Conservation (phyloP, 1,140 invertebrate genomes). For the Steinernema feltiae region DNA sequence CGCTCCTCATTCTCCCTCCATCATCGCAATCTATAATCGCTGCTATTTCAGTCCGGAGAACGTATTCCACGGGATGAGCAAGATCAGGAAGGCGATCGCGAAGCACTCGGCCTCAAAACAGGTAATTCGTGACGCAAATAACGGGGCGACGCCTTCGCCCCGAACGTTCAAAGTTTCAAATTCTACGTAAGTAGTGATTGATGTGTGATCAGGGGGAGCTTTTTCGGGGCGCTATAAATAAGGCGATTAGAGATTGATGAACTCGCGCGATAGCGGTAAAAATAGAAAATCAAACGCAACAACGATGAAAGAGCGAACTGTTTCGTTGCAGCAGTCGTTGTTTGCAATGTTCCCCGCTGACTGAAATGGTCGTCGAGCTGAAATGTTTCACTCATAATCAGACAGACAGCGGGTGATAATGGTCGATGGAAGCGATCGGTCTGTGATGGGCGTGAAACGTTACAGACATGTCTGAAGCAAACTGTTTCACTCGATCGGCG, state of each 20-base stretch:
- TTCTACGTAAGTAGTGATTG: background rate
- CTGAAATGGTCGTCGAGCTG: too few species aligned
- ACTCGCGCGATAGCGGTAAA: background rate
- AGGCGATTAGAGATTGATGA: background rate
- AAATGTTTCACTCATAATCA: too few species aligned
- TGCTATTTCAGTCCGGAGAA: background rate
- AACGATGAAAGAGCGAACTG: too few species aligned
- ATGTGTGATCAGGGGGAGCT: background rate
- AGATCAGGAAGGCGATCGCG: background rate
- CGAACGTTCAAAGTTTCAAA: background rate
- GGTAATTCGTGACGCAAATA: background rate
- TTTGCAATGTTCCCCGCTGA: too few species aligned
- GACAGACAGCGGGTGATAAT: too few species aligned
- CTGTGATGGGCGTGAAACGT: too few species aligned
- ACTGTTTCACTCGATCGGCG: too few species aligned
- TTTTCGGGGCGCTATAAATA: background rate
- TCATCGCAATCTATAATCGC: background rate
- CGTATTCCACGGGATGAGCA: background rate
- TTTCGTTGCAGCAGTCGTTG: too few species aligned
- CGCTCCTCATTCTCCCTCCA: background rate
- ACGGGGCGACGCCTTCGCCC: background rate
- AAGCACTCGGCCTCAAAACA: background rate
- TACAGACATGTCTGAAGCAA: too few species aligned
- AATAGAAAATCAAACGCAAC: too few species aligned
- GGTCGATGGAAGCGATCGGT: too few species aligned